Evolutionary conservation across 2,113 vertebrate species (phyloP), one percentile per base, ranked within the genome.

Genomic region (Trinectes maculatus): DNA sequence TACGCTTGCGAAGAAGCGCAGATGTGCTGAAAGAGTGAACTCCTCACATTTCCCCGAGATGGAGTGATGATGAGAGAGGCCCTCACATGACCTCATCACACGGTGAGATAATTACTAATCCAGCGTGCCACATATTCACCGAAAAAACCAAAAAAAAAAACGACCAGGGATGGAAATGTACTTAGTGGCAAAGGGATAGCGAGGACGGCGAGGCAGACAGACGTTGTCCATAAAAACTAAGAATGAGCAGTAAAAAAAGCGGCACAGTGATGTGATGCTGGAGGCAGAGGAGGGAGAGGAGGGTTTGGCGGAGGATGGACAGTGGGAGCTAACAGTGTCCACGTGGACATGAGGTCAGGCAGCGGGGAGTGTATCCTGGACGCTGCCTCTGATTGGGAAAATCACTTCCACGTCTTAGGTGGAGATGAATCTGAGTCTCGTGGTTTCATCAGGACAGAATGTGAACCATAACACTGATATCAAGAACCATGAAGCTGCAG

Each of bases 211-310:
- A 55, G 39, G 77, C 77, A 78, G 84, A 77, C 87, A 82, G 87
- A 82, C 78, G 60, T 60, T 62, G 29, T 49, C 81, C 63, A 88
- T 83, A 84, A 88, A 82, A 87, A 66, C 40, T 29, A 31, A 75
- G 71, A 87, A 80, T 59, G 76, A 85, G 83, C 77, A 51, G 73
- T 84, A 76, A 87, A 87, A 87, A 87, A 86, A 77, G 51, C 76
- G 60, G 75, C 25, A 44, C 33, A 53, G 64, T 67, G 81, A 86
- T 70, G 78, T 72, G 77, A 78, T 57, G 69, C 59, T 72, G 74
- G 77, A 71, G 58, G 59, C 65, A 54, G 64, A 49, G 51, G 55
- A 64, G 63, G 73, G 48, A 52, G 55, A 39, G 46, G 58, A 59
- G 69, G n/a, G 55, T 77, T 62, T 76, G 72, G 80, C 85, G 44